A percentile compares a stretch with the other conserved stretches of the same genome.
Evolutionary conservation across 2,113 vertebrate species (phyloP).

Genomic region (Tetraodon nigroviridis): DNA sequence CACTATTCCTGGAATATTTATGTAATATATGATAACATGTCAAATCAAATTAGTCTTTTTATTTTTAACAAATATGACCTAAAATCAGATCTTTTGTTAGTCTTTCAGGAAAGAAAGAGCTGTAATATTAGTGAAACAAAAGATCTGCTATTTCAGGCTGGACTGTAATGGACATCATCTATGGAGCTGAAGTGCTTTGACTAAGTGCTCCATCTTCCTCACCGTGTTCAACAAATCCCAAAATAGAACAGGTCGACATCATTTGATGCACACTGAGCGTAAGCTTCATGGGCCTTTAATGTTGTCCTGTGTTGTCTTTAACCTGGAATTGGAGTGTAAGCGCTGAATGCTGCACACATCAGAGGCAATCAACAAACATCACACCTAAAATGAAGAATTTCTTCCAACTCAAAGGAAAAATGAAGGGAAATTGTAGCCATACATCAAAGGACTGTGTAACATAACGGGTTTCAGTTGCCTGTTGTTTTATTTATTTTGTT

Average conservation of each 20-base stretch:
- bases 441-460: too few species aligned
- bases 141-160: conserved; percentile 8
- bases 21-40: neutral
- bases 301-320: too few species aligned
- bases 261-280: conserved; percentile 9
- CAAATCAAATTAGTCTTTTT: neutral
- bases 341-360: too few species aligned
- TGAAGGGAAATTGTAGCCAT: too few species aligned
- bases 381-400: too few species aligned
- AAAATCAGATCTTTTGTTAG: neutral
- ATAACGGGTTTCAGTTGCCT: too few species aligned
- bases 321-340: too few species aligned
- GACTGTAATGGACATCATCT: conserved; percentile 29
- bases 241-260: conserved; percentile 40
- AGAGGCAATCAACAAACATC: too few species aligned
- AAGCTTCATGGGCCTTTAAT: neutral
- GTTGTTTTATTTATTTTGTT: too few species aligned
- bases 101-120: neutral
- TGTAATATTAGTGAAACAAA: conserved; percentile 38
- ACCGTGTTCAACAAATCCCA: conserved; percentile 42
- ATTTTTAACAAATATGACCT: neutral
- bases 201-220: conserved; percentile 52
- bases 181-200: conserved; percentile 48
- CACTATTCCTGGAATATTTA: too few species aligned
- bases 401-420: too few species aligned